These are phyloP conservation scores for Tricholauxania praeusta DNA, from an alignment of 2,888 invertebrate genomes.

Conservation along the genomic window DNA sequence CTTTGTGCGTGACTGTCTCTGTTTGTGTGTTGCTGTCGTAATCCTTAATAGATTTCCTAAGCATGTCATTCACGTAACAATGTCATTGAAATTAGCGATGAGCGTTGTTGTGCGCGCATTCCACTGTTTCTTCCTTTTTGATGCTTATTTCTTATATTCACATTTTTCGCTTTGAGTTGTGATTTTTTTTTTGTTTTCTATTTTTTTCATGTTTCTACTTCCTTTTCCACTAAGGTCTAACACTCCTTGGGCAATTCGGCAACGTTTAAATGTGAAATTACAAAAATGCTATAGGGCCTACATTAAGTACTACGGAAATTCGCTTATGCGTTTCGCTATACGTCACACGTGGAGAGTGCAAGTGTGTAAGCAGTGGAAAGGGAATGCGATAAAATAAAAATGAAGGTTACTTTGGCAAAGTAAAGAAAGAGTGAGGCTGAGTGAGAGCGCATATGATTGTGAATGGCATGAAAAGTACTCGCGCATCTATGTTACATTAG, in stretches of 20 bases:
- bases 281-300: conserved; percentile 22
- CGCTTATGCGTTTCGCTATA: too few species aligned
- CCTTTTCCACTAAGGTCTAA: neutral
- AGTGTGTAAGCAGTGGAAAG: too few species aligned
- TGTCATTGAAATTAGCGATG: conserved; percentile 31
- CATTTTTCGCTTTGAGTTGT: neutral
- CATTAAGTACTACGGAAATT: too few species aligned
- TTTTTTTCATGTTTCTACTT: neutral
- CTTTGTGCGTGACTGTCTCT: neutral
- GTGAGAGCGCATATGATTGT: too few species aligned
- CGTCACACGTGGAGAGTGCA: too few species aligned
- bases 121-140: neutral
- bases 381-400: too few species aligned
- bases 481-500: too few species aligned
- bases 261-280: conserved; percentile 35
- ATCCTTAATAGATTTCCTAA: conserved; percentile 36
- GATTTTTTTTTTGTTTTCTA: neutral
- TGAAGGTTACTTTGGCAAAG: too few species aligned
- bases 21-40: neutral
- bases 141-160: neutral
- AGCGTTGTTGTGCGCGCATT: conserved; percentile 19
- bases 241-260: conserved; percentile 25
- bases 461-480: too few species aligned
- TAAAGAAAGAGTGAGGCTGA: too few species aligned
- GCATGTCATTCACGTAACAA: conserved; percentile 27